Evolutionary conservation across 2,888 invertebrate species (phyloP).

Genomic region (Plusia festucae): DNA sequence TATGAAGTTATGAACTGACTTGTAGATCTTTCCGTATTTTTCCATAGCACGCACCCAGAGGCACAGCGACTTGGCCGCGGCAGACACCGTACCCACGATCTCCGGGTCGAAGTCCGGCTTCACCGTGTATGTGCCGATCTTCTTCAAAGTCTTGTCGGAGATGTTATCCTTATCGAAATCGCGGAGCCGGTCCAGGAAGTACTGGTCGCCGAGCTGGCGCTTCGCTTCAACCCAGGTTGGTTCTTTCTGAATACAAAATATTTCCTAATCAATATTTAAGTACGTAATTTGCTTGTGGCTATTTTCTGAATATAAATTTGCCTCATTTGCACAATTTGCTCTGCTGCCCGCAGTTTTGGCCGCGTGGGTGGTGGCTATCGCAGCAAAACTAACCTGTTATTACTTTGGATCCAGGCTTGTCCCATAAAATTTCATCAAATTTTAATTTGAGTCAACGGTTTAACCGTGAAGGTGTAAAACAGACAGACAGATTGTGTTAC

Average conservation of each 20-base stretch:
- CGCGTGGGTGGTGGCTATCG: too few species aligned
- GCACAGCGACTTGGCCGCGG: slow-evolving; percentile 96
- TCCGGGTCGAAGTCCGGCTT: slow-evolving; percentile 96
- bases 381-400: too few species aligned
- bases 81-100: slow-evolving; percentile 95
- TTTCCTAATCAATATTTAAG: too few species aligned
- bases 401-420: too few species aligned
- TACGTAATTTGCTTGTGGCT: background rate
- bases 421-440: too few species aligned
- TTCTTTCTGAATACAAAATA: slow-evolving; percentile 88
- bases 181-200: slow-evolving; percentile 93
- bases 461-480: too few species aligned
- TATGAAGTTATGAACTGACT: slow-evolving; percentile 87
- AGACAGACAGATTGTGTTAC: too few species aligned
- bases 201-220: slow-evolving; percentile 94
- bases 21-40: slow-evolving; percentile 96
- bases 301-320: too few species aligned
- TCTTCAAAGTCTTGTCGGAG: slow-evolving; percentile 94
- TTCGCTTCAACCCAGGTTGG: slow-evolving; percentile 97
- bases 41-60: slow-evolving; percentile 98
- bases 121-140: slow-evolving; percentile 93
- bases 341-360: too few species aligned
- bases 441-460: too few species aligned
- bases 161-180: slow-evolving; percentile 97
- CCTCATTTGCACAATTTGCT: too few species aligned